Conservation (phyloP, 2,113 vertebrate species). For the Pagrus major region DNA sequence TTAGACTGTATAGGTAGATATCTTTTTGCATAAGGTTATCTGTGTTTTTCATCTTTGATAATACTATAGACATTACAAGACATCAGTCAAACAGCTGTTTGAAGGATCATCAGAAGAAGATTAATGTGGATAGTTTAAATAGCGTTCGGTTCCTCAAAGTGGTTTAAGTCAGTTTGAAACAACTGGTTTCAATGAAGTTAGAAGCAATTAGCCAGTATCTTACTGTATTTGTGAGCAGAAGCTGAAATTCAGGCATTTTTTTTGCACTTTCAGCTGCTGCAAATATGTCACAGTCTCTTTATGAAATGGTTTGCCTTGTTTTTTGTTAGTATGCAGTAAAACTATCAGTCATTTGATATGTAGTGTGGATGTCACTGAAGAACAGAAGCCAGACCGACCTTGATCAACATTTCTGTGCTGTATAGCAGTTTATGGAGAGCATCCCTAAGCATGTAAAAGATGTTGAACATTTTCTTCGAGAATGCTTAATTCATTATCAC, state of each 20-base stretch:
- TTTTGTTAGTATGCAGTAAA: neutral
- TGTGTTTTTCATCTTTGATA: neutral
- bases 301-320: neutral
- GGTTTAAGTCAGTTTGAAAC: neutral
- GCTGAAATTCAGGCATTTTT: neutral
- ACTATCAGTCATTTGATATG: neutral
- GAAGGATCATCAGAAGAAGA: neutral
- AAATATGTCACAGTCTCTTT: neutral
- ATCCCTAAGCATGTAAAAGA: neutral
- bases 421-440: neutral
- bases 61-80: neutral
- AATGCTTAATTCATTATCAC: constrained; percentile 3
- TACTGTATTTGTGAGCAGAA: no score
- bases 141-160: no score
- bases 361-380: neutral
- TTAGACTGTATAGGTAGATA: neutral
- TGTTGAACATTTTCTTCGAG: constrained; percentile 6
- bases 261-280: neutral
- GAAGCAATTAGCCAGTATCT: neutral
- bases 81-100: neutral
- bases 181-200: rapidly evolving
- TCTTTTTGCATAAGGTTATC: neutral
- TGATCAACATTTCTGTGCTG: constrained; percentile 11
- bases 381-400: neutral
- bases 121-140: neutral